phyloP scores from a whole-genome alignment of 2,888 invertebrate genomes.

The Gymnoscelis rufifasciata region DNA sequence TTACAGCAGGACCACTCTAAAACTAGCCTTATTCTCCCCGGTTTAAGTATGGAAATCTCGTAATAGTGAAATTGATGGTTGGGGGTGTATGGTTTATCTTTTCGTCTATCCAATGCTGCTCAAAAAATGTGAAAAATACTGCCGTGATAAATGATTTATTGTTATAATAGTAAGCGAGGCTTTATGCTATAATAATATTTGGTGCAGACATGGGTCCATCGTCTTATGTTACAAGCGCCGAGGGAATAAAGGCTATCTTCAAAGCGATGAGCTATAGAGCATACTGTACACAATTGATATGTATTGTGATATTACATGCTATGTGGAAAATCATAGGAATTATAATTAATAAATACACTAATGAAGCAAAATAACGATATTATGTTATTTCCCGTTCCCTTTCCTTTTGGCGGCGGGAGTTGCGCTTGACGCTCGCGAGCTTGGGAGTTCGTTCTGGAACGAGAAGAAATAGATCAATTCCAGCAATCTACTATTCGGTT shows the following conservation, averaged over 20 bases:
- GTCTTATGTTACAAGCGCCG: too few relatives aligned
- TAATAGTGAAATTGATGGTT: too few relatives aligned
- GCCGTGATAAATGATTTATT: too few relatives aligned
- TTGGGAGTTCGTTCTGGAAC: slow-evolving; percentile 51
- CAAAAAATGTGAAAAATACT: too few relatives aligned
- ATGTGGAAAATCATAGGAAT: slow-evolving; percentile 69
- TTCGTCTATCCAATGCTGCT: too few relatives aligned
- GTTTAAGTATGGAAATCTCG: neutral
- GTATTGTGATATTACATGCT: slow-evolving; percentile 77
- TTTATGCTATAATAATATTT: too few relatives aligned
- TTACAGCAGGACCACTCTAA: neutral
- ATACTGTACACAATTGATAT: slow-evolving; percentile 57
- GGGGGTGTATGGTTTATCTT: too few relatives aligned
- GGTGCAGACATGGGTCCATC: too few relatives aligned
- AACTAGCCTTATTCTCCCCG: neutral
- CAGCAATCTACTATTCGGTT: too few relatives aligned
- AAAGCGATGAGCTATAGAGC: slow-evolving; percentile 39
- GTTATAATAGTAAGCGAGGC: too few relatives aligned
- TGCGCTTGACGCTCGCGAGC: slow-evolving; percentile 59
- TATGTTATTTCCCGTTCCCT: slow-evolving; percentile 76
- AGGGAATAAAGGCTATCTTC: neutral
- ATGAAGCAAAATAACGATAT: slow-evolving; percentile 59
- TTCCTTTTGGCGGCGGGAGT: slow-evolving; percentile 74
- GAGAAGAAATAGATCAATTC: neutral
- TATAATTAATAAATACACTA: slow-evolving; percentile 71